phyloP scores from a whole-genome alignment of 2,888 invertebrate genomes.

The Troides helena region DNA sequence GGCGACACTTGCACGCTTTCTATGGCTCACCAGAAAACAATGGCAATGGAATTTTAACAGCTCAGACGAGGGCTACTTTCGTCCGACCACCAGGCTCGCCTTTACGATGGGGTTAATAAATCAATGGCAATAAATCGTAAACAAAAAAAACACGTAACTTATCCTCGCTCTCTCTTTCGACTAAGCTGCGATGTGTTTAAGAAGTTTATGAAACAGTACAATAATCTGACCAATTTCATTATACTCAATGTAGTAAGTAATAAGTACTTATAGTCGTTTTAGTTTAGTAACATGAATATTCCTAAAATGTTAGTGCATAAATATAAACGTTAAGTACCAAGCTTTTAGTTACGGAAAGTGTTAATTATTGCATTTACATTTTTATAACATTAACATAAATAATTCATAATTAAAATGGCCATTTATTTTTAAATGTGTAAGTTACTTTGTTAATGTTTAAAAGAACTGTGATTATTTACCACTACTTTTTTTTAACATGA shows the following conservation, averaged over 20 bases:
- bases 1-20: conserved; percentile 66
- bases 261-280: neutral
- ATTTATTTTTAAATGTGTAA: too few relatives aligned
- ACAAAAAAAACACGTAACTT: conserved; percentile 21
- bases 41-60: conserved; percentile 56
- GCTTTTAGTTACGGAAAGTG: neutral
- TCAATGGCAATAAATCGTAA: conserved; percentile 25
- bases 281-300: conserved; percentile 11
- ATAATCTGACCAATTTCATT: conserved; percentile 62
- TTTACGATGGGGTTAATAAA: conserved; percentile 65
- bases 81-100: conserved; percentile 74
- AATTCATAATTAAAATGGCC: neutral
- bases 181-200: conserved; percentile 7
- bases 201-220: conserved; percentile 49
- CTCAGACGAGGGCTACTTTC: conserved; percentile 64
- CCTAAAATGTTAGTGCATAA: conserved; percentile 22
- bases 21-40: conserved; percentile 63
- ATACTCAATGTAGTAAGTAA: conserved; percentile 19
- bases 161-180: conserved; percentile 16
- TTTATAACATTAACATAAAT: neutral
- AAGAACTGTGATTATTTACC: neutral
- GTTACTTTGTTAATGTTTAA: neutral
- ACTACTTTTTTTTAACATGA: too few relatives aligned
- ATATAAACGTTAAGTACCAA: neutral
- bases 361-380: neutral